Base-by-base conservation (phyloP, 2,797 vertebrate species). In the Mus minutoides region DNA sequence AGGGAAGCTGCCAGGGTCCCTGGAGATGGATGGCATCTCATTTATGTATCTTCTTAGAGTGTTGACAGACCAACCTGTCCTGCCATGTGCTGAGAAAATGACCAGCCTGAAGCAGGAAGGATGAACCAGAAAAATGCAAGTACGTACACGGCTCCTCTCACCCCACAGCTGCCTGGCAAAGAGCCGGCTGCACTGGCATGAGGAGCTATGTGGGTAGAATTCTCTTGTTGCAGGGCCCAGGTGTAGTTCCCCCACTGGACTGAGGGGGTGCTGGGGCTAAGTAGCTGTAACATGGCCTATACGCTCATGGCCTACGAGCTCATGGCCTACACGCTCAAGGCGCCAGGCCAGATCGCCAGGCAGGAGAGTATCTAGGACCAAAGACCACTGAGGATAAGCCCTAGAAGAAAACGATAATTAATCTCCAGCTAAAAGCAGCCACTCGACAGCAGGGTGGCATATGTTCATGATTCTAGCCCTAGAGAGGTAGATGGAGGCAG, bases 41-140 rank as follows among this genome's bases (percentile, higher is more conserved):
- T 82, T 73, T 69, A 49, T 80, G 46, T 84, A 54, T 29, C 93
- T 83, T 4, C 85, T 34, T 24, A 40, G 17, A 78, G 84, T 31
- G 79, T 17, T 88, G 88, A 90, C 34, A 96, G 97, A 73, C 31
- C 96, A 71, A 79, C 93, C 91, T 93, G 49, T 40, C 95, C 64
- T 40, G 86, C 83, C 10, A 89, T 89, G 78, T 21, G 11, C 56
- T 52, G 19, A 96, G 49, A 80, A 31, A 73, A 40, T 60, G 43
- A 90, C 26, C 6, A 92, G 58, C 40, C 82, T 11, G 82, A 46
- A 87, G 69, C 86, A 78, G 49, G n/a, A 10, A 96, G 91, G 83
- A 92, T 10, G 88, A 88, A 88, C 14, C 46, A 90, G 21, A 10
- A 77, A 69, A 60, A 22, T 4, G 22, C 5, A 0, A 29, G 1